Percentiles rank a stretch among this genome's conserved stretches.
These are phyloP conservation scores for Cabera pusaria DNA, from an alignment of 2,888 invertebrate genomes.

Conservation along the genomic window DNA sequence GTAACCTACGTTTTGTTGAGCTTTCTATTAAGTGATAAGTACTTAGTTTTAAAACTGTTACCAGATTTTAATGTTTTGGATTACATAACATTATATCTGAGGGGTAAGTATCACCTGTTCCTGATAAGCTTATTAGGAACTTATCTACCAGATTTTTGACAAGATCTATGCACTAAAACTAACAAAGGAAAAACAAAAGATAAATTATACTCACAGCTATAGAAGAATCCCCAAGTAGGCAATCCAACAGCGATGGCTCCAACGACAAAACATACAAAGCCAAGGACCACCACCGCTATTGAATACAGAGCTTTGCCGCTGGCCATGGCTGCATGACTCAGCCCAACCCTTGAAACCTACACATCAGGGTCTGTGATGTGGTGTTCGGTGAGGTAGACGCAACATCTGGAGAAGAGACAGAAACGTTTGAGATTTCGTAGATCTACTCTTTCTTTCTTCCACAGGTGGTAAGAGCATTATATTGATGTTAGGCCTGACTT, in stretches of 20 bases:
- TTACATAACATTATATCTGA: no score
- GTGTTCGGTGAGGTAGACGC: slow-evolving; percentile 32
- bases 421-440: no score
- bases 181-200: not conserved
- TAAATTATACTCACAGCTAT: slow-evolving; percentile 82
- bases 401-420: slow-evolving; percentile 61
- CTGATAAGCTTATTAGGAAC: no score
- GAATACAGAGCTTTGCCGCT: slow-evolving; percentile 87
- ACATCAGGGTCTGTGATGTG: slow-evolving; percentile 59
- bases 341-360: slow-evolving; percentile 55
- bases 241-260: slow-evolving; percentile 92
- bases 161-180: not conserved
- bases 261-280: slow-evolving; percentile 91
- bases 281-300: slow-evolving; percentile 86
- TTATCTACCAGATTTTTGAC: no score
- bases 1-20: no score
- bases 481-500: no score
- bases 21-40: no score
- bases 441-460: no score
- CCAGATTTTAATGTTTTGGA: no score
- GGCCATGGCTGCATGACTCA: slow-evolving; percentile 84
- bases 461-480: no score
- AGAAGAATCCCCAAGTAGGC: slow-evolving; percentile 94
- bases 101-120: no score
- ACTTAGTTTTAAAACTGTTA: no score